Percentiles rank a stretch among this genome's conserved stretches.
phyloP scores from a whole-genome alignment of 2,888 invertebrate species.

The Eupithecia subumbrata region DNA sequence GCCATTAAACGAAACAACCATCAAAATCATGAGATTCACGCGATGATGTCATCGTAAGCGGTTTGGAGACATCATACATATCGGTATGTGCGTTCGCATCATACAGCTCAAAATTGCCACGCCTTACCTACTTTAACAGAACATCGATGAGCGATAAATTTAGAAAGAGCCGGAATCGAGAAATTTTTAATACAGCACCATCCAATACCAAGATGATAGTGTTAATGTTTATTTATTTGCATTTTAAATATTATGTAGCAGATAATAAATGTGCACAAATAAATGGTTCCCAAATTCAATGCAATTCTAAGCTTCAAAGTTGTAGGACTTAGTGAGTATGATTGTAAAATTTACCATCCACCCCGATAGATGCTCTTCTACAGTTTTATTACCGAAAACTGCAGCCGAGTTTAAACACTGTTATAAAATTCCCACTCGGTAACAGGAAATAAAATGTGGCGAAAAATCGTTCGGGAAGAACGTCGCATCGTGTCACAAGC shows the following conservation, averaged over 20 bases:
- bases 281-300: background rate
- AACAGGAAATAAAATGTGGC: conserved; percentile 61
- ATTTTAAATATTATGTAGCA: background rate
- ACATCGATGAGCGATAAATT: background rate
- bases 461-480: conserved; percentile 62
- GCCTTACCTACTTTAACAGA: background rate
- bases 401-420: conserved; percentile 48
- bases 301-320: background rate
- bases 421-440: conserved; percentile 59
- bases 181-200: background rate
- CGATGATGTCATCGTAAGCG: background rate
- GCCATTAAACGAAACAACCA: background rate
- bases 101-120: background rate
- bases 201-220: background rate
- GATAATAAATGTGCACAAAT: background rate
- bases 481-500: conserved; percentile 69
- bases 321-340: background rate
- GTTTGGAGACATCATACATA: background rate
- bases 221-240: background rate
- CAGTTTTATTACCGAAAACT: conserved; percentile 38
- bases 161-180: background rate
- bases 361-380: conserved; percentile 15
- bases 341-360: conserved; percentile 16
- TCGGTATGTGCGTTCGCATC: background rate
- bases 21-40: background rate